These are phyloP conservation scores for Drosophila asahinai DNA, from an alignment of 1,140 invertebrate genomes.

Conservation along the genomic window DNA sequence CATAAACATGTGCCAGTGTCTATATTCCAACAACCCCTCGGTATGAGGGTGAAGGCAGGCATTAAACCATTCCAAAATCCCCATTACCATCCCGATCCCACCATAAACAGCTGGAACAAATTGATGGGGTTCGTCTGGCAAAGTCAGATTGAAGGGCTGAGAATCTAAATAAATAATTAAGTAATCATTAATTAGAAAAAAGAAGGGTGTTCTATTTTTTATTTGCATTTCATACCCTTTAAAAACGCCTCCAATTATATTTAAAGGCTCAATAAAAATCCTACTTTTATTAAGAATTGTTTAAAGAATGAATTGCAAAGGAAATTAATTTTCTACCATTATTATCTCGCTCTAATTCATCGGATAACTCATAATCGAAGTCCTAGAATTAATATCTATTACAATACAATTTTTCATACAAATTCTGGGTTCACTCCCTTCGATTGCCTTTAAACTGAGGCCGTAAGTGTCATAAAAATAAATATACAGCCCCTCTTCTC, in stretches of 20 bases:
- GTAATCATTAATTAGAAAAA: background rate
- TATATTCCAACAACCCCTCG: constrained; percentile 1
- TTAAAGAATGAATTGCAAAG: too few species aligned
- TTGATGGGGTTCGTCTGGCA: too few species aligned
- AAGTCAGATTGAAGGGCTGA: background rate
- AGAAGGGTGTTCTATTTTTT: background rate
- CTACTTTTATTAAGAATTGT: background rate
- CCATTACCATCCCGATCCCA: background rate
- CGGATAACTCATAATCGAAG: background rate
- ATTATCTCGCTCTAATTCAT: too few species aligned
- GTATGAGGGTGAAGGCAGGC: background rate
- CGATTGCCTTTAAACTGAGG: constrained; percentile 12
- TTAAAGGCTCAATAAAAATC: background rate
- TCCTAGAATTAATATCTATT: background rate
- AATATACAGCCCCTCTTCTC: background rate
- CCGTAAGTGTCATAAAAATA: constrained; percentile 19
- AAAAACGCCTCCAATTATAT: background rate
- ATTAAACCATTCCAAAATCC: constrained; percentile 1
- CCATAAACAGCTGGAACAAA: background rate
- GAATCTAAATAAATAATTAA: background rate
- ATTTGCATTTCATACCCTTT: too few species aligned
- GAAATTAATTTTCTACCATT: background rate
- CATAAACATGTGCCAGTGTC: background rate
- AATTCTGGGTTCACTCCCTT: background rate
- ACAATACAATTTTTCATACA: background rate